Evolutionary conservation across 2,888 invertebrate species (phyloP), one percentile per base, ranked within the genome.

Genomic region (Lycocerus yunnanus): DNA sequence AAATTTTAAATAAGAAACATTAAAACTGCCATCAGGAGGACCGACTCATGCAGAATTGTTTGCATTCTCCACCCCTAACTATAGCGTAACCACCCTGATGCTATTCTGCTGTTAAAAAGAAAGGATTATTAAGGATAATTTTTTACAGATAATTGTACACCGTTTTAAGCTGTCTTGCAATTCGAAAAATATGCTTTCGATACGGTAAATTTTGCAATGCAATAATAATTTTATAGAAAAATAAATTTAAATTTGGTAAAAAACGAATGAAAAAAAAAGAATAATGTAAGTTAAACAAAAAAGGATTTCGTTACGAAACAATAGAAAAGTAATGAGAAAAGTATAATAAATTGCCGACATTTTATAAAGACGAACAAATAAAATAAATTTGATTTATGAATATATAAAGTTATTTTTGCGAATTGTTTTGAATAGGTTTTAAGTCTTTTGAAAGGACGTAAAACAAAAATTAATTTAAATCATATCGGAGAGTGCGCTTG

Each of bases 401-500:
- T 43, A 43, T 43, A 43, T 43, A 43, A 43, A 43, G 43, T 43
- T 43, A 43, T 43, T 43, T 43, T 43, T 43, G 43, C 43, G 43
- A 43, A 43, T 43, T 43, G 43, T 43, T 43, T n/a, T 43, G 43
- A 43, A 43, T 43, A 43, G 43, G 43, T 43, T 43, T 43, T 43
- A 43, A 43, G 43, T 43, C 43, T 65, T 71, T 73, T 69, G 66
- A 68, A 71, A 66, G 69, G 69, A 75, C 66, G 71, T 66, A 65
- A 60, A 69, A 61, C 72, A 73, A 73, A 76, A 73, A 72, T 71
- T 20, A 76, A 73, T 76, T 58, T 76, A 73, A 76, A 76, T 76
- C 73, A 76, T 71, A 73, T 76, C 66, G 71, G 76, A 73, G 71
- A 76, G 71, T 71, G 76, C 71, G 76, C 76, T 73, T 71, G 76